Evolutionary conservation across 2,888 invertebrate genomes (phyloP).

Genomic region (Diaperis boleti): DNA sequence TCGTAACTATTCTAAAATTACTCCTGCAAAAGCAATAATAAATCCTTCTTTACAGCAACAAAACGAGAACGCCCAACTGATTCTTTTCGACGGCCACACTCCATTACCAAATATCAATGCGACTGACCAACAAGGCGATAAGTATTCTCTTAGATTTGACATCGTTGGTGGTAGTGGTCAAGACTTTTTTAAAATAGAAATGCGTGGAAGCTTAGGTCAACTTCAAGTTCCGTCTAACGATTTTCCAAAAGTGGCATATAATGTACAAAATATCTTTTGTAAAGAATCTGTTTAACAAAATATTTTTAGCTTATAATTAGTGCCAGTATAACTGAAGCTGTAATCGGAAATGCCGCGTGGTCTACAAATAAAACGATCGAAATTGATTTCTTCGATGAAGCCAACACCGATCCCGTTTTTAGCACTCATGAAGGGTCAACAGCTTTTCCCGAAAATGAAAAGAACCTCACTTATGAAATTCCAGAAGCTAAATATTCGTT

Average conservation of each 20-base stretch:
- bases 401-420: too few relatives aligned
- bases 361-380: too few relatives aligned
- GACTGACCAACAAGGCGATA: conserved; percentile 71
- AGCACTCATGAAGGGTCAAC: too few relatives aligned
- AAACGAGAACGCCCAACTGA: conserved; percentile 43
- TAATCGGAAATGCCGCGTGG: too few relatives aligned
- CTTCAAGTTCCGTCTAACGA: not conserved
- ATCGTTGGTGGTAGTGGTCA: not conserved
- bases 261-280: too few relatives aligned
- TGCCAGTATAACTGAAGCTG: too few relatives aligned
- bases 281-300: too few relatives aligned
- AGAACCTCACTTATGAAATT: not conserved
- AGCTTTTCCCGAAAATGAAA: not conserved
- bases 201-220: too few relatives aligned
- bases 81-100: conserved; percentile 56
- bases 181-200: not conserved
- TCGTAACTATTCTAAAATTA: conserved; percentile 32
- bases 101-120: conserved; percentile 66
- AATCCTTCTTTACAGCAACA: not conserved
- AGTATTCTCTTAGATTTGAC: conserved; percentile 62
- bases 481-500: not conserved
- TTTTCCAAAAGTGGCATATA: not conserved
- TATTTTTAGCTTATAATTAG: too few relatives aligned
- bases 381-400: too few relatives aligned
- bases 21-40: conserved; percentile 13